Evolutionary conservation across 1,140 invertebrate genomes (phyloP), one percentile per base, ranked within the genome.

Genomic region (Drosophila lacteicornis): DNA sequence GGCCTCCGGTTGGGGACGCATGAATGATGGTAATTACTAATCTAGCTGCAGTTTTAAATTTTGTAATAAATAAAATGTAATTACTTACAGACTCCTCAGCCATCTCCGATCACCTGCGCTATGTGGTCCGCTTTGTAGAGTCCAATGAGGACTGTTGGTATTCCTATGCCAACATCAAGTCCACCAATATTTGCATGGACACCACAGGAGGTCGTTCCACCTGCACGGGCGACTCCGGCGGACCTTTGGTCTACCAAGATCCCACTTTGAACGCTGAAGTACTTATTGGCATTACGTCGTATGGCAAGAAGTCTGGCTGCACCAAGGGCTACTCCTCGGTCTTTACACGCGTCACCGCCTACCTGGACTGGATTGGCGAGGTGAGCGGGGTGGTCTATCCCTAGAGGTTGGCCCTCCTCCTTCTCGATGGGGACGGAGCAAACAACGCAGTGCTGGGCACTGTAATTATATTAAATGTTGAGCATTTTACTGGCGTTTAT

Each of bases 231-330:
- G 90, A 91, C 49, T 91, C 90, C 5, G 90, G 90, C 3, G 90
- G 90, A 15, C 84, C 84, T 1, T n/a, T 91, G 65, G 55, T 84
- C 2, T 69, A 82, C 45, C 63, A 69, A 12, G 82, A 85, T 22
- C 53, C 57, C 22, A 12, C 53, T 0, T 12, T 47, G 1, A 59
- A 80, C 46, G 27, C 61, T 2, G 62, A 77, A 13, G 13, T 77
- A 22, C 19, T 91, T 17, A 91, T 94, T 40, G 94, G 94, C 58
- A 65, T 94, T 45, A 92, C 93, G 3, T 94, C 94, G 3, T 94
- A 94, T 66, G 94, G 94, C 42, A 80, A 93, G 49, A 73, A 74
- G 33, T 71, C 82, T 6, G 94, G 94, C 19, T 94, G 94, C 70
- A 91, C 93, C n/a, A 68, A 74, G 50, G 93, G 93, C 12, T 85